These are phyloP conservation scores for Aphodius granarius DNA, from an alignment of 2,888 invertebrate genomes.

Conservation along the genomic window DNA sequence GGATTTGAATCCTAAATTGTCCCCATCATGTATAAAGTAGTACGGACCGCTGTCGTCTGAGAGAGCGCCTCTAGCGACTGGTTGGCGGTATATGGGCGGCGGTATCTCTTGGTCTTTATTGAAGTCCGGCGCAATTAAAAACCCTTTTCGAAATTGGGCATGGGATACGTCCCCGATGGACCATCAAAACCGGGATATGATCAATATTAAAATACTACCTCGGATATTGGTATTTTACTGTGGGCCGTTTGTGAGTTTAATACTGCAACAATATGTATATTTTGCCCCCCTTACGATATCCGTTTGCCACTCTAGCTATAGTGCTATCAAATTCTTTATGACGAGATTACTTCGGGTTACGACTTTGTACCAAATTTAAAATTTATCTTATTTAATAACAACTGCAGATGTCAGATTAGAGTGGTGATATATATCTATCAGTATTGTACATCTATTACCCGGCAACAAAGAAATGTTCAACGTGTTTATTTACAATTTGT, in stretches of 20 bases:
- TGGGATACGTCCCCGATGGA: not conserved
- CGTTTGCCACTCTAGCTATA: not conserved
- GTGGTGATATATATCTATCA: too few species aligned
- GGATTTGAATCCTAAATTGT: slow-evolving; percentile 41
- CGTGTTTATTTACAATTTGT: too few species aligned
- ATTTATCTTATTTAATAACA: not conserved
- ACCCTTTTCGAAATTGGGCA: slow-evolving; percentile 6
- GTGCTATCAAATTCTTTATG: not conserved
- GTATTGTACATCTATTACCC: too few species aligned
- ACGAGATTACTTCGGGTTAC: not conserved
- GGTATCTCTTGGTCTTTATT: slow-evolving; percentile 7
- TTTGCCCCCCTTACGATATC: not conserved
- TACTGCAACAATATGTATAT: not conserved
- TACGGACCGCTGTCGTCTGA: slow-evolving; percentile 5
- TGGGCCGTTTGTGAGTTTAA: not conserved
- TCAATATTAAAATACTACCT: slow-evolving; percentile 1
- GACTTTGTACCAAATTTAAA: not conserved
- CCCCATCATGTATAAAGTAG: slow-evolving; percentile 23
- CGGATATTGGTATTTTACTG: not conserved
- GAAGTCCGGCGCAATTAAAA: slow-evolving; percentile 10
- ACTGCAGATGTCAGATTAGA: not conserved
- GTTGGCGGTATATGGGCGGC: not conserved
- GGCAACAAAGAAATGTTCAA: too few species aligned
- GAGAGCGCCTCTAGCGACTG: slow-evolving; percentile 1
- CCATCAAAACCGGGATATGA: slow-evolving; percentile 7